These are phyloP conservation scores for Cephalopterus ornatus DNA, from an alignment of 2,113 vertebrate genomes.

Conservation along the genomic window DNA sequence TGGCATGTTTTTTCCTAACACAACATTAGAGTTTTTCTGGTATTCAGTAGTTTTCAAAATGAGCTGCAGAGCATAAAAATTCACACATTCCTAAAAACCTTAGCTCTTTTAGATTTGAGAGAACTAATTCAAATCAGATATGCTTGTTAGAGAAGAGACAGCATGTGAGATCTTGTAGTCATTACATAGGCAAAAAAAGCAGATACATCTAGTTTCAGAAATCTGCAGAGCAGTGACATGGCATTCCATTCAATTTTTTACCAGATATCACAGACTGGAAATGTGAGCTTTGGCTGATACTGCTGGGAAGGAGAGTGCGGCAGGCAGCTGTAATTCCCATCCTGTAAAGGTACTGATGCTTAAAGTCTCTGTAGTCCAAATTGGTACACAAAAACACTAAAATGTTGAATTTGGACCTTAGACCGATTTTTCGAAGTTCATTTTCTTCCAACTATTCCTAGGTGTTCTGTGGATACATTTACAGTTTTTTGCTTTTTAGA, in stretches of 20 bases:
- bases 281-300: slow-evolving; percentile 67
- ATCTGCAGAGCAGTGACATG: slow-evolving; percentile 66
- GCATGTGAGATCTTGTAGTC: background rate
- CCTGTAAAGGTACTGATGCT: slow-evolving; percentile 60
- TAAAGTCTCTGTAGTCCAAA: slow-evolving; percentile 65
- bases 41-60: background rate
- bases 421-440: background rate
- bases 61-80: background rate
- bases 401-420: slow-evolving; percentile 29
- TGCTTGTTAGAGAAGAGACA: background rate
- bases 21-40: background rate
- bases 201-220: slow-evolving; percentile 8
- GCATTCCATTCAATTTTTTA: slow-evolving; percentile 68
- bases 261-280: slow-evolving; percentile 68
- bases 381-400: background rate
- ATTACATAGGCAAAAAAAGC: background rate
- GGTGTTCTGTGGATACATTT: background rate
- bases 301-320: slow-evolving; percentile 61
- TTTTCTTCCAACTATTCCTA: background rate
- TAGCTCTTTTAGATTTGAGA: background rate
- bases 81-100: background rate
- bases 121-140: background rate
- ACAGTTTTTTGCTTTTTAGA: background rate
- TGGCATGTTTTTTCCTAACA: background rate
- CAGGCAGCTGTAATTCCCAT: slow-evolving; percentile 66